Percentiles rank a stretch among this genome's conserved stretches.
These are phyloP conservation scores for Ceyx cyanopectus DNA, from an alignment of 2,113 vertebrate species.

Conservation along the genomic window DNA sequence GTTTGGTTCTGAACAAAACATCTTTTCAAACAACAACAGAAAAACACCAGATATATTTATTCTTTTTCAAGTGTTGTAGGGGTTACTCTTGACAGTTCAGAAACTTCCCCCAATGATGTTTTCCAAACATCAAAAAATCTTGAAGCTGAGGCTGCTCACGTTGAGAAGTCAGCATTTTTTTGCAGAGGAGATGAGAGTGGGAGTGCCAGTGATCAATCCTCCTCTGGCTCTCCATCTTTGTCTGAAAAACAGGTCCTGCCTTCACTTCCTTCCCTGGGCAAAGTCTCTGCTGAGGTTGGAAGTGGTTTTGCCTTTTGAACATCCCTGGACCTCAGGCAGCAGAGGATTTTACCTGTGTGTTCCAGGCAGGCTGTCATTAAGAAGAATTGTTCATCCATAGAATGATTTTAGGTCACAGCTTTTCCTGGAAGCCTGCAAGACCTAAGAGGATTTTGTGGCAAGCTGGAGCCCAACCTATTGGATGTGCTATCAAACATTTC, in stretches of 20 bases:
- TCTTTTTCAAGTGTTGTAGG: not conserved
- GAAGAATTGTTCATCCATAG: not conserved
- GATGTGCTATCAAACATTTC: not conserved
- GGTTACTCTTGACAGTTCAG: not conserved
- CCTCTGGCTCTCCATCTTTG: not conserved
- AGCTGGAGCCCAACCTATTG: not conserved
- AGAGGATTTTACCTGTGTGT: not conserved
- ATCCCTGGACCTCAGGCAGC: not conserved
- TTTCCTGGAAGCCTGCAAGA: not conserved
- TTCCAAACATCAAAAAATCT: not conserved
- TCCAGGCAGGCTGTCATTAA: not conserved
- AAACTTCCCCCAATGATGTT: not conserved
- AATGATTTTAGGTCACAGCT: not conserved
- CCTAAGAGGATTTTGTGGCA: not conserved
- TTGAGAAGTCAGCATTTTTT: conserved; percentile 13
- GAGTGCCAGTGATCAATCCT: not conserved
- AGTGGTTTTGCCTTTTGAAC: not conserved
- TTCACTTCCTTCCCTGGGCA: not conserved
- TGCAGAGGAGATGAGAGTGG: not conserved
- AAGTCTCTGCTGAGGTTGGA: not conserved
- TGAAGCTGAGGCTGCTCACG: not conserved
- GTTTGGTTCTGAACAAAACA: not conserved
- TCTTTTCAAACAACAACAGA: not conserved
- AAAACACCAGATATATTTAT: not conserved
- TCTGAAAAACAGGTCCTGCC: not conserved